phyloP scores from a whole-genome alignment of 2,113 vertebrate species.

The Mesocricetus auratus region DNA sequence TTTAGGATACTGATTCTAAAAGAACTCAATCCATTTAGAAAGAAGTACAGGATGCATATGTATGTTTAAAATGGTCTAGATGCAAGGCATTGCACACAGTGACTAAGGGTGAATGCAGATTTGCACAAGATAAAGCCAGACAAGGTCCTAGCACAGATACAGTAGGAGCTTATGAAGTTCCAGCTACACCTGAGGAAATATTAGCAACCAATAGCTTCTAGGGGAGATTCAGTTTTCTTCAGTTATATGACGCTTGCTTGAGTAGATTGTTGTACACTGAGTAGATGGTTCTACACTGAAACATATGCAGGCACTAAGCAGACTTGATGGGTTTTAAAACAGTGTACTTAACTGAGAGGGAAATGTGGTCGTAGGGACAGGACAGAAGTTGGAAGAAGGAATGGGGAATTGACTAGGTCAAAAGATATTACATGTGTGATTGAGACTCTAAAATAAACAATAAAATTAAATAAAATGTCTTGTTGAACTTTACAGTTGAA shows the following conservation, averaged over 20 bases:
- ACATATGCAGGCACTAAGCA: too few species aligned
- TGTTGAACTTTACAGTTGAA: constrained; percentile 61
- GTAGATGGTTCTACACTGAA: background rate
- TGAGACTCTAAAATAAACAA: background rate
- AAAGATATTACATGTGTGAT: background rate
- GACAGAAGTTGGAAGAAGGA: too few species aligned
- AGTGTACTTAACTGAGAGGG: background rate
- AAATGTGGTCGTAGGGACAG: background rate
- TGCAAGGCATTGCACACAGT: background rate
- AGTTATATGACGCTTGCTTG: too few species aligned
- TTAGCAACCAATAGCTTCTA: background rate
- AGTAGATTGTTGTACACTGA: background rate
- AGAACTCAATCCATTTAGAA: background rate
- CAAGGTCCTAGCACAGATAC: too few species aligned
- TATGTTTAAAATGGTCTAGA: constrained; percentile 47
- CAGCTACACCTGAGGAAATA: background rate
- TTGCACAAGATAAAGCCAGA: background rate
- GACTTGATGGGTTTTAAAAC: background rate
- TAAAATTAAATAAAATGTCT: background rate
- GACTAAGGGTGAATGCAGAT: background rate
- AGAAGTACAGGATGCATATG: background rate
- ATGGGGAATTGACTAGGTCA: background rate
- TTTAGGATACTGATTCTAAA: background rate
- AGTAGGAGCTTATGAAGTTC: background rate
- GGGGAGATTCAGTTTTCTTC: background rate